Evolutionary conservation across 2,797 vertebrate species (phyloP).

Genomic region (Decapterus maruadsi): DNA sequence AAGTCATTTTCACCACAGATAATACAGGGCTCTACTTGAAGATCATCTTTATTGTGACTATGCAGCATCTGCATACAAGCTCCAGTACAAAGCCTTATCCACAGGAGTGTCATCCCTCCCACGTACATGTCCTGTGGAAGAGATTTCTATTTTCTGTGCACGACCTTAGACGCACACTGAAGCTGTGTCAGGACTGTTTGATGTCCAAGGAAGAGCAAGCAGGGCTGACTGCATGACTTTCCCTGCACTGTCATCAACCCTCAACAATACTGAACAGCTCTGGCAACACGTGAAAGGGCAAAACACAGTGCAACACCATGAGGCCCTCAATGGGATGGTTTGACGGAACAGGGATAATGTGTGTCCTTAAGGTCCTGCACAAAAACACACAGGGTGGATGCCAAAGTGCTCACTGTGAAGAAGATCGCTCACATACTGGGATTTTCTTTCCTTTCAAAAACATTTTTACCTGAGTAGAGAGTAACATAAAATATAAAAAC

Average conservation of each 20-base stretch:
- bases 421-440: background rate
- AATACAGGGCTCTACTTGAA: background rate
- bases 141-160: background rate
- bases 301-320: background rate
- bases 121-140: background rate
- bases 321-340: background rate
- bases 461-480: too few species aligned
- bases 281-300: constrained; percentile 1
- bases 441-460: background rate
- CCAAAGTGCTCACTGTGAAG: background rate
- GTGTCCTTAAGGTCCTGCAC: background rate
- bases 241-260: background rate
- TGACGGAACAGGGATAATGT: background rate
- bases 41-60: background rate
- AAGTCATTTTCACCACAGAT: background rate
- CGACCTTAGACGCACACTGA: constrained; percentile 5
- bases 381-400: background rate
- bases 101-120: background rate
- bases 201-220: constrained; percentile 15
- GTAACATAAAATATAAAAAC: too few species aligned
- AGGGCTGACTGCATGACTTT: constrained; percentile 8
- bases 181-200: constrained; percentile 9
- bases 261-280: background rate
- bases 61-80: constrained; percentile 7
- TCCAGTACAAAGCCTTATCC: background rate